A percentile compares a stretch with the other conserved stretches of the same genome.
Evolutionary conservation across 1,140 invertebrate species (phyloP).

Genomic region (Drosophila ercepeae): DNA sequence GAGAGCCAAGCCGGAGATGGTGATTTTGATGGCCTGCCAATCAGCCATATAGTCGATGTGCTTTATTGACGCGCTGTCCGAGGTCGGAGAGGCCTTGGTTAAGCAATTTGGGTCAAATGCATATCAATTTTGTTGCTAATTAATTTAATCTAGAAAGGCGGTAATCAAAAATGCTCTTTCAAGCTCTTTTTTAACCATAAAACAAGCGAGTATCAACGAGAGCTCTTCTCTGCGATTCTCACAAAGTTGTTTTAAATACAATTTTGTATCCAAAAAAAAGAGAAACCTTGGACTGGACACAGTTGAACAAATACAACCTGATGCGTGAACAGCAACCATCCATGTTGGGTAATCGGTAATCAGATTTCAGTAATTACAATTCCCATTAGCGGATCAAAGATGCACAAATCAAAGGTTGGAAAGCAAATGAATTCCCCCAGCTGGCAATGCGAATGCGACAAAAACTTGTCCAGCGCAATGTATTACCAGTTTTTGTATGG

Average conservation of each 20-base stretch:
- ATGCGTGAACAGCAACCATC: neutral
- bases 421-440: neutral
- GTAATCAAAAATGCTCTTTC: too few species aligned
- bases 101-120: constrained; percentile 16
- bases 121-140: neutral
- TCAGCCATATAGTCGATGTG: constrained; percentile 17
- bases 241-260: neutral
- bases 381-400: constrained; percentile 2
- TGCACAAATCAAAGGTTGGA: neutral
- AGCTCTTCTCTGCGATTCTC: neutral
- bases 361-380: neutral
- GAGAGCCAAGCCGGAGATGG: constrained; percentile 10
- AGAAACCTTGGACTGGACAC: neutral
- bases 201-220: too few species aligned
- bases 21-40: constrained; percentile 32
- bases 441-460: neutral
- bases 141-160: neutral
- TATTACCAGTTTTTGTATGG: neutral
- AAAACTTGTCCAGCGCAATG: neutral
- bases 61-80: constrained; percentile 11
- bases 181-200: too few species aligned
- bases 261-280: neutral
- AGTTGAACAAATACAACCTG: neutral
- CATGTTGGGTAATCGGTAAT: neutral
- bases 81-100: neutral